Percentiles rank a stretch among this genome's conserved stretches.
These are phyloP conservation scores for Columba guinea DNA, from an alignment of 2,797 vertebrate genomes.

Conservation along the genomic window DNA sequence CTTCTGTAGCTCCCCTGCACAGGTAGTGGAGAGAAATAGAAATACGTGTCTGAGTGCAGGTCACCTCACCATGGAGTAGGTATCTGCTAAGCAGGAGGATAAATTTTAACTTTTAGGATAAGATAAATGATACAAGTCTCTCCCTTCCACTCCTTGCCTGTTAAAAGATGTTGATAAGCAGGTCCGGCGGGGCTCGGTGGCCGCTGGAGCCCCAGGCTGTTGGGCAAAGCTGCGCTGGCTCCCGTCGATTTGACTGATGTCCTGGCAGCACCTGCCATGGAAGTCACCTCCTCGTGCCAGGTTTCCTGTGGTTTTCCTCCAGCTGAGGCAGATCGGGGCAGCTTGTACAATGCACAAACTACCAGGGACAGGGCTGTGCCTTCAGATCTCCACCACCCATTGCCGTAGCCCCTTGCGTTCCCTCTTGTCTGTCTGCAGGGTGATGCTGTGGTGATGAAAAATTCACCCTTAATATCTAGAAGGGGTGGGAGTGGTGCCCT, in stretches of 20 bases:
- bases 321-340: background rate
- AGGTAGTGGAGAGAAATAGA: background rate
- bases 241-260: rapidly evolving
- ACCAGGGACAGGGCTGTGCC: background rate
- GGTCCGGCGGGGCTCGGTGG: rapidly evolving
- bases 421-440: background rate
- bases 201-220: background rate
- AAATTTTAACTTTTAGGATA: background rate
- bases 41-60: rapidly evolving
- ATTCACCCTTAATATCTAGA: background rate
- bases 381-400: background rate
- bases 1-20: background rate
- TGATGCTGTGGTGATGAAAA: background rate
- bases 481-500: background rate
- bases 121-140: background rate
- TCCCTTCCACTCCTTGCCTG: background rate
- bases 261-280: background rate
- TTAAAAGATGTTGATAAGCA: background rate
- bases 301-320: background rate
- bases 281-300: background rate
- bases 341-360: background rate
- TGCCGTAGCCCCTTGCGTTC: background rate
- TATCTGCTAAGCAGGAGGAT: background rate
- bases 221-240: background rate
- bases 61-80: background rate